phyloP scores from a whole-genome alignment of 2,113 vertebrate species.

The Pterocles orientalis region DNA sequence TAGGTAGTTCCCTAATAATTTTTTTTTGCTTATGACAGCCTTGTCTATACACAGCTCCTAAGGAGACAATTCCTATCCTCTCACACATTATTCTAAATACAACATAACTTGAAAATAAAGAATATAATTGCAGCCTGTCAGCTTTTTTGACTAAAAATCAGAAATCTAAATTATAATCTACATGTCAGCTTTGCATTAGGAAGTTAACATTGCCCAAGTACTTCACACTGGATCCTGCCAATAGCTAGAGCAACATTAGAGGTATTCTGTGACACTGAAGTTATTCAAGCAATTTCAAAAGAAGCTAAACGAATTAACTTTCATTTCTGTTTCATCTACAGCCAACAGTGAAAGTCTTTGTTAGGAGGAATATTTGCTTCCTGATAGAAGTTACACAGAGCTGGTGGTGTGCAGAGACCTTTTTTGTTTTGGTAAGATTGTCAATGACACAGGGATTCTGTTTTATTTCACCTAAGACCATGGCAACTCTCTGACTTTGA shows the following conservation, averaged over 20 bases:
- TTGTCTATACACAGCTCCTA: not conserved
- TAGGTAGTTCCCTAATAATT: not conserved
- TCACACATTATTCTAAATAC: not conserved
- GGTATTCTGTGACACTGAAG: not conserved
- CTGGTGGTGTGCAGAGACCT: not conserved
- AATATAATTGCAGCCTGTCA: not conserved
- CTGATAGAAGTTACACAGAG: not conserved
- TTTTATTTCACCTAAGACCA: not conserved
- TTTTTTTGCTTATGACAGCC: not conserved
- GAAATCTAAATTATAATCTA: constrained; percentile 4
- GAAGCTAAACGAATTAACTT: not conserved
- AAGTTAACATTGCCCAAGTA: not conserved
- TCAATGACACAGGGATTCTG: not conserved
- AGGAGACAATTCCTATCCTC: not conserved
- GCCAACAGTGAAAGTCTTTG: not conserved
- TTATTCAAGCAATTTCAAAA: not conserved
- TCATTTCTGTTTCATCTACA: not conserved
- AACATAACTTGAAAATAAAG: constrained; percentile 11
- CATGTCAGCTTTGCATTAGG: not conserved
- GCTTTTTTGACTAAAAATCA: not conserved
- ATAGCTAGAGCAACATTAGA: not conserved
- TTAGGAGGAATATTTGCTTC: not conserved
- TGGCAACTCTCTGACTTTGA: not conserved
- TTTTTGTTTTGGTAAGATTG: not conserved
- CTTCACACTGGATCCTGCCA: not conserved